phyloP scores from a whole-genome alignment of 2,888 invertebrate genomes.

The Ptilodon capucinus region DNA sequence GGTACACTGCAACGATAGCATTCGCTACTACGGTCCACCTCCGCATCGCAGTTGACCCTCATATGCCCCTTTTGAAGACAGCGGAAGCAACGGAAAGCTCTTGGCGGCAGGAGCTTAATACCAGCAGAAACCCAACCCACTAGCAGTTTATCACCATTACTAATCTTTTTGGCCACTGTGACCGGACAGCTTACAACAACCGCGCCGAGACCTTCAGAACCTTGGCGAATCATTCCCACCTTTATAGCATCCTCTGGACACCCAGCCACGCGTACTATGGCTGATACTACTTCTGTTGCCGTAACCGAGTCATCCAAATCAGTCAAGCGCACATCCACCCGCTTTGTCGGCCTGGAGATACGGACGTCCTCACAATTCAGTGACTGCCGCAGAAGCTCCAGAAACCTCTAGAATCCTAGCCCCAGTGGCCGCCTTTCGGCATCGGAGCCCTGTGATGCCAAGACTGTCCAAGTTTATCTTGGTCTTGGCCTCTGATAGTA shows the following conservation, averaged over 20 bases:
- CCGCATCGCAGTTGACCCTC: too few species aligned
- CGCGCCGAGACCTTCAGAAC: not conserved
- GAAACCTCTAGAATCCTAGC: not conserved
- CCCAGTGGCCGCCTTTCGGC: not conserved
- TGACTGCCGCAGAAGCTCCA: not conserved
- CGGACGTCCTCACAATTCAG: not conserved
- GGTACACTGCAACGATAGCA: too few species aligned
- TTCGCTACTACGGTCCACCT: too few species aligned
- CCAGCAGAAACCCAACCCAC: not conserved
- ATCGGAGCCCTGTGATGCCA: not conserved
- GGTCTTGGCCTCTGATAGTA: conserved; percentile 2
- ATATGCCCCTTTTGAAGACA: conserved; percentile 1
- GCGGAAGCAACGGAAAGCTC: not conserved
- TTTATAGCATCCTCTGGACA: not conserved
- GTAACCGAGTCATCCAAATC: not conserved
- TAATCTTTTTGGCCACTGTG: not conserved
- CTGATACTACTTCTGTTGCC: not conserved
- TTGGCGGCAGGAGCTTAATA: not conserved
- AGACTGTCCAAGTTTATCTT: not conserved
- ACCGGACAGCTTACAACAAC: not conserved
- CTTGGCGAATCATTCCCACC: not conserved
- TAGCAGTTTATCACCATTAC: too few species aligned
- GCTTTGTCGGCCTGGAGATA: not conserved
- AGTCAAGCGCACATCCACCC: not conserved
- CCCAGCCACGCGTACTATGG: not conserved